phyloP scores from a whole-genome alignment of 2,113 vertebrate species.

The Kobus ellipsiprymnus region DNA sequence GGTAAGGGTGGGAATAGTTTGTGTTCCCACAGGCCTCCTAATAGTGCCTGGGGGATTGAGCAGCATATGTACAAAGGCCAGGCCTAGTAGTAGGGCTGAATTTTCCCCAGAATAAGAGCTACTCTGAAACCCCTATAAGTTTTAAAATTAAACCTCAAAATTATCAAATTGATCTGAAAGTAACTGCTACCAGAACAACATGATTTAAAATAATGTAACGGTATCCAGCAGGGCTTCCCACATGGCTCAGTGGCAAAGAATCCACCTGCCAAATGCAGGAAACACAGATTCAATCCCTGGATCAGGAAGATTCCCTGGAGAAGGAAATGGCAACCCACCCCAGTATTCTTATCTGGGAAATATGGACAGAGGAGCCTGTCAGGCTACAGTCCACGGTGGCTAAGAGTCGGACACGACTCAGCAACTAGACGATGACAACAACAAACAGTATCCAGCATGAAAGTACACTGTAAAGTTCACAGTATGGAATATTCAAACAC shows the following conservation, averaged over 20 bases:
- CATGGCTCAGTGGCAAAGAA: background rate
- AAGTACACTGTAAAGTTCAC: background rate
- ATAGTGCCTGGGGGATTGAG: no score
- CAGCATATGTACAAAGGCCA: background rate
- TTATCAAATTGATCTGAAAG: background rate
- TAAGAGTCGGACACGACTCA: background rate
- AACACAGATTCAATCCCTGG: background rate
- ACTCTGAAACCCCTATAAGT: background rate
- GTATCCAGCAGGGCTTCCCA: background rate
- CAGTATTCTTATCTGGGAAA: background rate
- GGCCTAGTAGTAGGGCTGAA: background rate
- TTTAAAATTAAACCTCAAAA: background rate
- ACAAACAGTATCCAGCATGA: background rate
- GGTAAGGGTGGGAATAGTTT: background rate
- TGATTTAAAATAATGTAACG: background rate
- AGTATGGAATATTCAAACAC: background rate
- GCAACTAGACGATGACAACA: background rate
- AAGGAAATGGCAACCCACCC: background rate
- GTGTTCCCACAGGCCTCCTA: background rate
- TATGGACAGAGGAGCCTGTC: background rate
- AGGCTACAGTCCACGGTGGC: background rate
- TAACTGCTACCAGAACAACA: background rate
- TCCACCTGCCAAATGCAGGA: background rate
- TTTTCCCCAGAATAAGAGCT: background rate
- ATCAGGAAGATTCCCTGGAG: background rate